Evolutionary conservation across 2,888 invertebrate species (phyloP), one percentile per base, ranked within the genome.

Genomic region (Trachelus troglodyta): DNA sequence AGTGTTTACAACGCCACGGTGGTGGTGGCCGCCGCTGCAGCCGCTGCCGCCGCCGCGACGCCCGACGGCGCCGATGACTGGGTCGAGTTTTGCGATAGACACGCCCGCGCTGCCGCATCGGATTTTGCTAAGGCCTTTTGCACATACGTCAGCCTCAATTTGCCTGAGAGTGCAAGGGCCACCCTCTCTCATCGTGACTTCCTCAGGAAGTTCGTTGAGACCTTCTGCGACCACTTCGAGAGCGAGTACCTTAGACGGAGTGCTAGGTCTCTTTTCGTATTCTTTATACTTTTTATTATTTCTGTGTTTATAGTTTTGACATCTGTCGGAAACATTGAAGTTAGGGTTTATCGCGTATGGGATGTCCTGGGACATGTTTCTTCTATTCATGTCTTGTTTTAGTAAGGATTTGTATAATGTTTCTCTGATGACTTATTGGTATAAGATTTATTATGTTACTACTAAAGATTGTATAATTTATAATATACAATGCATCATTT

Each of bases 81-180:
- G 97, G 94, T 94, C 89, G 96, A 97, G 91, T 96, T 97, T 92
- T 97, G 97, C 92, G 96, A 97, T 92, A 95, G 97, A 91, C 97
- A 97, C 92, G 97, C 97, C 80, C 95, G 95, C 88, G 94, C 95
- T 81, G 96, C 97, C 79, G 97, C 97, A 80, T 95, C 96, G 88
- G 97, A 97, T 92, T 98, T 98, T 92, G 96, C 97, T 86, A 96
- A 96, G 92, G 96, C 96, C 87, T 97, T 97, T 92, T 94, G 96
- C 84, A 95, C 95, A 84, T 97, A 95, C 89, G 94, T 97, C 82
- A 95, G 95, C 85, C 94, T 95, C 75, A 95, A 95, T 89, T 91
- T 95, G 81, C 94, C 94, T 56, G 96, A 96, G 85, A 93, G 94
- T 85, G 93, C 94, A 33, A 93, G 95, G 80, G 92, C 94, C 35